Conservation (phyloP, 2,888 invertebrate species). For the Didymodactylos carnosus region DNA sequence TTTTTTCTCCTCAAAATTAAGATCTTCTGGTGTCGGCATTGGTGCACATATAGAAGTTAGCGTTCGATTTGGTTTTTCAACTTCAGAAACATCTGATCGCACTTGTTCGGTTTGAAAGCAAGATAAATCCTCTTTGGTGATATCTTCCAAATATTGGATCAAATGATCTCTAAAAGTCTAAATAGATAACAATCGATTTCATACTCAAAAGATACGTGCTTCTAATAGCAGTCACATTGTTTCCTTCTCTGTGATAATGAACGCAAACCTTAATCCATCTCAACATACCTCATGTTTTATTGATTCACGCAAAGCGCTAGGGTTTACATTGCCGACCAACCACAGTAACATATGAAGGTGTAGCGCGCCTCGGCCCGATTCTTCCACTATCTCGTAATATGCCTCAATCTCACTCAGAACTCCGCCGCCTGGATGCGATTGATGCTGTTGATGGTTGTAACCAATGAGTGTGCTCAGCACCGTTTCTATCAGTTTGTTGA, state of each 20-base stretch:
- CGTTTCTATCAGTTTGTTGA: not conserved
- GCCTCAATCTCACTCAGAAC: not conserved
- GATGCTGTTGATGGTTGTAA: not conserved
- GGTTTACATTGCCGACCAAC: not conserved
- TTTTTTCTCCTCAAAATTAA: not conserved
- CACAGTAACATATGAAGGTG: not conserved
- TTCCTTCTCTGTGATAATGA: no score
- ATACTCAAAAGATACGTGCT: no score
- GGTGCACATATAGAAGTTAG: not conserved
- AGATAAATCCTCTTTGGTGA: not conserved
- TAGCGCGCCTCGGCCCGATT: not conserved
- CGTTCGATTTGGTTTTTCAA: not conserved
- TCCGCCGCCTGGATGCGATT: not conserved
- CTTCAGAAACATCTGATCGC: not conserved
- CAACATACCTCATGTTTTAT: no score
- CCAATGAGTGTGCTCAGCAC: not conserved
- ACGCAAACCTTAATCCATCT: no score
- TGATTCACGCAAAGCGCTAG: no score
- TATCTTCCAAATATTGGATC: not conserved
- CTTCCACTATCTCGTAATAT: not conserved
- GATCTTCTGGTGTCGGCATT: not conserved
- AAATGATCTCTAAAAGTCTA: not conserved
- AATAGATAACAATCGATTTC: not conserved
- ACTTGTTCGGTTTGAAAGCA: not conserved
- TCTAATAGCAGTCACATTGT: no score